Percentiles rank a stretch among this genome's conserved stretches.
Evolutionary conservation across 2,888 invertebrate genomes (phyloP).

Genomic region (Stenichneumon culpator): DNA sequence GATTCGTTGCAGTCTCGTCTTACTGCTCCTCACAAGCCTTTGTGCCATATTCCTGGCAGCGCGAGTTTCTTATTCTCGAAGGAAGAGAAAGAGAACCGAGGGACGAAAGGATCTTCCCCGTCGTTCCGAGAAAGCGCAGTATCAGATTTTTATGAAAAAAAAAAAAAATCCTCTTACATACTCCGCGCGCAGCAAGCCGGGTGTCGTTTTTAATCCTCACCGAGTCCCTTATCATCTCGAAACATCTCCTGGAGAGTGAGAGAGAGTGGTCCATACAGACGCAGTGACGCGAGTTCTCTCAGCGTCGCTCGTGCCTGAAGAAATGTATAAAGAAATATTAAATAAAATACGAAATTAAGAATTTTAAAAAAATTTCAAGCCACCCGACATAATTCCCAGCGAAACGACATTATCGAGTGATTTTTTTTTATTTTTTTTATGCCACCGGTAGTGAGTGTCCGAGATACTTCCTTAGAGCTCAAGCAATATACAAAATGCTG

Average conservation of each 20-base stretch:
- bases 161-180: conserved; percentile 13
- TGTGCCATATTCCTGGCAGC: conserved; percentile 1
- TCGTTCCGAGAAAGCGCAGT: conserved; percentile 1
- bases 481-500: too few relatives aligned
- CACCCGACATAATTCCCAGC: too few relatives aligned
- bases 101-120: conserved; percentile 4
- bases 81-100: conserved; percentile 21
- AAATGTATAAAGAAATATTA: neutral
- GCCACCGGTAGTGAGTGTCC: too few relatives aligned
- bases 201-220: conserved; percentile 13
- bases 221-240: neutral
- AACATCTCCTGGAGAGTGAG: neutral
- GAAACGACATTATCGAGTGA: too few relatives aligned
- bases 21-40: conserved; percentile 19
- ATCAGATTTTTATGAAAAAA: conserved; percentile 17
- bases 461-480: too few relatives aligned
- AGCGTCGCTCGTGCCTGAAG: neutral
- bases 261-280: conserved; percentile 25
- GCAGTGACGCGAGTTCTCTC: conserved; percentile 28
- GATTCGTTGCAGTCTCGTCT: conserved; percentile 34
- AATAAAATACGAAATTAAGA: neutral
- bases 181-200: neutral
- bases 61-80: conserved; percentile 35
- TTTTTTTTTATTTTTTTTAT: too few relatives aligned
- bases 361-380: neutral